Percentiles rank a stretch among this genome's conserved stretches.
These are phyloP conservation scores for Apistogramma diplotaenia DNA, from an alignment of 2,113 vertebrate genomes.

Conservation along the genomic window DNA sequence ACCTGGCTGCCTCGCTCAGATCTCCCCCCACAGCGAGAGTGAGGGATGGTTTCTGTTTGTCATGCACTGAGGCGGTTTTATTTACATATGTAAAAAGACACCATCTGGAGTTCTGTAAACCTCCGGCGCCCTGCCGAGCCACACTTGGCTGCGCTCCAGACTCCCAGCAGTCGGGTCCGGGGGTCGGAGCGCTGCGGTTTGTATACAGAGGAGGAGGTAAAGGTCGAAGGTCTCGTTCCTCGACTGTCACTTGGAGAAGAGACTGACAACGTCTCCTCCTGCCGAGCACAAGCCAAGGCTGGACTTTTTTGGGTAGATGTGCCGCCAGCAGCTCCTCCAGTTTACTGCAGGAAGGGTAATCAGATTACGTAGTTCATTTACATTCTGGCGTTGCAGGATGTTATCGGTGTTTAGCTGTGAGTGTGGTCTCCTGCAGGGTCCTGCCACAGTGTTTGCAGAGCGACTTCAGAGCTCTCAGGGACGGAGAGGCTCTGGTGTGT, in stretches of 20 bases:
- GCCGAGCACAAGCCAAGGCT: not conserved
- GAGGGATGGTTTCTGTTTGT: not conserved
- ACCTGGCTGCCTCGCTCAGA: slow-evolving; percentile 14
- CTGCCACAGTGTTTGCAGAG: not conserved
- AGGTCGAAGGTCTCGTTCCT: not conserved
- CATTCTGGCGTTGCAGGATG: not conserved
- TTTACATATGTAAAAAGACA: slow-evolving; percentile 63
- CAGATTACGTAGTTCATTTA: not conserved
- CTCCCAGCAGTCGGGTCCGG: slow-evolving; percentile 30
- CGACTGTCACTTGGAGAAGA: not conserved
- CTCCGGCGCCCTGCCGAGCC: slow-evolving; percentile 7
- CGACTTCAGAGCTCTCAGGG: not conserved
- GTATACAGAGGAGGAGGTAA: slow-evolving; percentile 28
- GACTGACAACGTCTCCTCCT: not conserved
- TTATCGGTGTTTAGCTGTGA: not conserved
- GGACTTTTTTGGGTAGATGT: slow-evolving; percentile 20
- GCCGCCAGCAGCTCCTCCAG: not conserved
- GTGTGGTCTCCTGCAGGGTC: not conserved
- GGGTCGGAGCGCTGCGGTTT: slow-evolving; percentile 6
- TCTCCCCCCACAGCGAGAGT: not conserved
- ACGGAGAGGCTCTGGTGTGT: not conserved
- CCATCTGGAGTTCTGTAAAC: slow-evolving; percentile 64
- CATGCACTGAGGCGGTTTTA: slow-evolving; percentile 30
- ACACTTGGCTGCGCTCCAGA: slow-evolving; percentile 41
- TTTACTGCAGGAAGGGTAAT: not conserved